Evolutionary conservation across 2,797 vertebrate species (phyloP), one percentile per base, ranked within the genome.

Genomic region (Microhierax caerulescens): DNA sequence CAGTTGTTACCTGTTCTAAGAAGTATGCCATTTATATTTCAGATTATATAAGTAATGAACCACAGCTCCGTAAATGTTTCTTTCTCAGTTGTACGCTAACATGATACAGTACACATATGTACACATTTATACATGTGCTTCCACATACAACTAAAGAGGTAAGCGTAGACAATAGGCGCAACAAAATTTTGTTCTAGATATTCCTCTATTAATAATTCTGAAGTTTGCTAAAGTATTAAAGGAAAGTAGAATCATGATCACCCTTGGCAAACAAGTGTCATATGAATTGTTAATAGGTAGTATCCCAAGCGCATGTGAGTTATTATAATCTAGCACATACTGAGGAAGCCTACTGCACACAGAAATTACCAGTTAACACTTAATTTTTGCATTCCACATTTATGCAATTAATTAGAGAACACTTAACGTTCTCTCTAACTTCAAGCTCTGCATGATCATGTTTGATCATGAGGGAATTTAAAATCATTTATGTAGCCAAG

Each of bases 321-420:
- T 96, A 43, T 92, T 94, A 41, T 47, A 93, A 95, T 72, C 76
- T 18, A 76, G 91, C 68, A 27, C 80, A 85, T 51, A 86, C 0
- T 67, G 70, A 86, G 68, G 95, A 94, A 95, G 91, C 93, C 93
- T 85, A 79, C 83, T 69, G 74, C 94, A 91, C 67, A 77, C 80
- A 73, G 95, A 96, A 94, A 97, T 96, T 87, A 88, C 72, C 14
- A 83, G 93, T 63, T 95, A 97, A 89, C 92, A 95, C 92, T 98
- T 97, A 91, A 98, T 97, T 98, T 97, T 86, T 83, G 88, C 91
- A 91, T 93, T 98, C 95, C 92, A 93, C 97, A 97, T 97, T 97
- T 97, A 98, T 96, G 94, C 96, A 98, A 96, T 97, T 97, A 97
- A 97, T 97, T 95, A 96, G 89, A 95, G 86, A 92, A 97, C 97